Evolutionary conservation across 2,113 vertebrate species (phyloP).

Genomic region (Macrotis lagotis): DNA sequence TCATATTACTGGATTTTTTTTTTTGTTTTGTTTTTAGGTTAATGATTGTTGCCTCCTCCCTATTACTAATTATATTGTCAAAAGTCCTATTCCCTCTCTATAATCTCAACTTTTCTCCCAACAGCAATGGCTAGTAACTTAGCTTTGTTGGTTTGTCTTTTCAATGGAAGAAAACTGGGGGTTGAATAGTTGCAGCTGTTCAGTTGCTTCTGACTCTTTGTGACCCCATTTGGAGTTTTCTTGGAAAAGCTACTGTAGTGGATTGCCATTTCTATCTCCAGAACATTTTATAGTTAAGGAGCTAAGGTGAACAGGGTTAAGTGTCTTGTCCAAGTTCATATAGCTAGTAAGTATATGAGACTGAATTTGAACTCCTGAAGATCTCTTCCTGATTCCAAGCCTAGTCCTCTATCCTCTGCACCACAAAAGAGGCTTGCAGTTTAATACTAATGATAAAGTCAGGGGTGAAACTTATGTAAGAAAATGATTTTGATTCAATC

Average conservation of each 20-base stretch:
- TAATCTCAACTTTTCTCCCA: neutral
- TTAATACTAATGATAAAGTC: neutral
- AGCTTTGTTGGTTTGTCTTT: neutral
- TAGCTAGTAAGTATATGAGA: too few species aligned
- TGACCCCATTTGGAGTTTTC: too few species aligned
- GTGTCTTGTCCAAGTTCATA: too few species aligned
- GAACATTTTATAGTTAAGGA: too few species aligned
- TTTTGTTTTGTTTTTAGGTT: neutral
- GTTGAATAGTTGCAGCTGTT: neutral
- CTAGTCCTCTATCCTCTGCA: too few species aligned
- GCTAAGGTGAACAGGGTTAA: too few species aligned
- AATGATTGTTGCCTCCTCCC: neutral
- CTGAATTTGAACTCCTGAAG: too few species aligned
- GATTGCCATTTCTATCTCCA: too few species aligned
- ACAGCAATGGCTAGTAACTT: neutral
- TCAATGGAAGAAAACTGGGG: neutral
- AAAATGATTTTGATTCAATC: neutral
- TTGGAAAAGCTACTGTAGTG: too few species aligned
- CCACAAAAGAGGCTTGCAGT: neutral
- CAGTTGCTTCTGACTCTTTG: too few species aligned
- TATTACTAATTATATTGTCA: neutral
- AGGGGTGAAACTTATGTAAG: neutral
- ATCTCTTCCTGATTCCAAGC: too few species aligned
- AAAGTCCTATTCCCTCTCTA: neutral
- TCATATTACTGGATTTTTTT: neutral